Evolutionary conservation across 2,888 invertebrate species (phyloP).

Genomic region (Andrena chrysosceles): DNA sequence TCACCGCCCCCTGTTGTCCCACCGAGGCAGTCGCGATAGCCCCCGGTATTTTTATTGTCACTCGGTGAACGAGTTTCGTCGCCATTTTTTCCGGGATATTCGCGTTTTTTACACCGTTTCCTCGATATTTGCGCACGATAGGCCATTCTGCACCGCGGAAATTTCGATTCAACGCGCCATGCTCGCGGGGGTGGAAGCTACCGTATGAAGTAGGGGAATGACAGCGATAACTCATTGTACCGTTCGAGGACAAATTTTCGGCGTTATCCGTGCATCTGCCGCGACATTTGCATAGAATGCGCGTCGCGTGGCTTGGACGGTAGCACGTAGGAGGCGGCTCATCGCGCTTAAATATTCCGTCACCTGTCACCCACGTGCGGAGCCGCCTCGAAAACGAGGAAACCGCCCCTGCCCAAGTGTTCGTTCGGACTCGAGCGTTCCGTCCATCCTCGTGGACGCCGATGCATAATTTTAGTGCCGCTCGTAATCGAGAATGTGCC

Average conservation of each 20-base stretch:
- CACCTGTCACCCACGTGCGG: slow-evolving; percentile 80
- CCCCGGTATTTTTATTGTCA: slow-evolving; percentile 37
- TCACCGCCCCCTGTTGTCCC: not conserved
- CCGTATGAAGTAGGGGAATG: not conserved
- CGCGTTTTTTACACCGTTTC: slow-evolving; percentile 18
- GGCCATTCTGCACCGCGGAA: not conserved
- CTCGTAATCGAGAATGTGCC: not conserved
- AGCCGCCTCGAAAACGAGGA: slow-evolving; percentile 27
- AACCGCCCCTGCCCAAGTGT: slow-evolving; percentile 30
- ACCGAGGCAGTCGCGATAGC: not conserved
- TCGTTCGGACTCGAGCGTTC: slow-evolving; percentile 6
- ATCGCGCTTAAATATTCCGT: slow-evolving; percentile 73
- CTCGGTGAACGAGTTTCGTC: slow-evolving; percentile 17
- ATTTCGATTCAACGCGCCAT: not conserved
- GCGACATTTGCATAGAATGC: slow-evolving; percentile 82
- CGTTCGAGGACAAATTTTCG: slow-evolving; percentile 63
- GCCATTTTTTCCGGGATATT: slow-evolving; percentile 19
- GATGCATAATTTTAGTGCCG: not conserved
- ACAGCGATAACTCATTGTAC: slow-evolving; percentile 17
- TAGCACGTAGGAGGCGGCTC: slow-evolving; percentile 71
- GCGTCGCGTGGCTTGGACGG: slow-evolving; percentile 79
- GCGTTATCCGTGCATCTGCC: slow-evolving; percentile 78
- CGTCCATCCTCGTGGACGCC: not conserved
- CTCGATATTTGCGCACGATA: slow-evolving; percentile 1
- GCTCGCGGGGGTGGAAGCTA: not conserved